Evolutionary conservation across 37 sponge, comb jelly and placozoan species (phyloP).

Genomic region (Eunapius fragilis): DNA sequence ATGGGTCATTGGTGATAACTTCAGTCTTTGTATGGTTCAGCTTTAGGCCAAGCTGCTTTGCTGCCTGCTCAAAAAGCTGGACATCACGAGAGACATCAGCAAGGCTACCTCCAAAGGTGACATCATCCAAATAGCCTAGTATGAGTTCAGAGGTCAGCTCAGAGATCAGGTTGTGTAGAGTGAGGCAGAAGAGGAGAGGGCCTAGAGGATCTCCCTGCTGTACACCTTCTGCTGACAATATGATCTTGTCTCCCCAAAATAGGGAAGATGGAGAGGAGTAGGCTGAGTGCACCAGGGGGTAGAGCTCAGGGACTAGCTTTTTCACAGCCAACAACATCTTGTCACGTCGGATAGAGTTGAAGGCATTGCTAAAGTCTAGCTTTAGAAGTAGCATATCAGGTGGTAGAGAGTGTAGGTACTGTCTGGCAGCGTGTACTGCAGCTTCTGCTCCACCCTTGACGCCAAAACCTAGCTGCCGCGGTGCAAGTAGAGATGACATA

Average conservation of each 20-base stretch:
- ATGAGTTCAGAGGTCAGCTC: background rate
- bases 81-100: background rate
- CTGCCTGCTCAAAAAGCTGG: background rate
- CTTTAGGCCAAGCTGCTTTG: background rate
- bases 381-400: background rate
- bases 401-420: background rate
- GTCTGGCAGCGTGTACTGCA: conserved; percentile 22
- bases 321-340: conserved; percentile 14
- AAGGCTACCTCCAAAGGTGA: background rate
- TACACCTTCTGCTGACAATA: conserved; percentile 27
- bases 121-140: conserved; percentile 21
- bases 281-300: conserved; percentile 34
- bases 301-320: background rate
- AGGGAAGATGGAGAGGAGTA: conserved; percentile 31
- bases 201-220: conserved; percentile 35
- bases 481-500: background rate
- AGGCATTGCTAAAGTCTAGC: conserved; percentile 26
- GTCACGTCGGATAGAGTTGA: conserved; percentile 22
- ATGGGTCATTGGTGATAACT: background rate
- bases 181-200: conserved; percentile 24
- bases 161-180: background rate
- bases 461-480: conserved; percentile 21
- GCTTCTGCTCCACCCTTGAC: conserved; percentile 23
- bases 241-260: conserved; percentile 20
- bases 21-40: conserved; percentile 6